Evolutionary conservation across 2,888 invertebrate species (phyloP), one percentile per base, ranked within the genome.

Genomic region (Lithophane socia): DNA sequence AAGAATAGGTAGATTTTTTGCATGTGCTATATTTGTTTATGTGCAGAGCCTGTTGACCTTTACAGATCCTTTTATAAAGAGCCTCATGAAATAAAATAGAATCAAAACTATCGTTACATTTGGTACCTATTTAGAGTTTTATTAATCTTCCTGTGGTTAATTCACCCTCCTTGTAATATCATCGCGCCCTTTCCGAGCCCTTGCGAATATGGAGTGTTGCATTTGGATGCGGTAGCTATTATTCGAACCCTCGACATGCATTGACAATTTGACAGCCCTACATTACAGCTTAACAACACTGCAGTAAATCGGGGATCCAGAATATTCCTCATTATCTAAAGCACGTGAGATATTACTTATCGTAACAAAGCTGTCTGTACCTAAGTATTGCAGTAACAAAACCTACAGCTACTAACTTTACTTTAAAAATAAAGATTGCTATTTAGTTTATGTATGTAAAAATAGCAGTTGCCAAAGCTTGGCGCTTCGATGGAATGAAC

Each of bases 401-500:
- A 75, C n/a, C 24, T 44, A 54, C 44, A 52, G 63, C 49, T 63
- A 47, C 13, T n/a, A 76, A 79, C 13, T n/a, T 79, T 75, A 68
- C 71, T 73, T 5, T 2, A 63, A 29, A 63, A 29, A 68, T 42
- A 69, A 63, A 66, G 24, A 66, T 60, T 60, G 44, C 16, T 65
- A 70, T 61, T 75, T 79, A 52, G 49, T 77, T 65, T 73, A 49
- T 47, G 52, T 29, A 67, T 56, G 18, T 66, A 76, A 67, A 66
- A 79, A 77, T 74, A 80, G 44, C 58, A 54, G 44, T 68, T 66
- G 71, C 37, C 68, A 58, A 71, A 73, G 79, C 63, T 84, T 79
- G 85, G 82, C 82, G 85, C 73, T 78, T 71, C 54, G 66, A 24
- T 12, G 37, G 49, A 58, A 81, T 52, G 66, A 81, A 63, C 81